Evolutionary conservation across 2,888 invertebrate species (phyloP).

Genomic region (Leucophenga montana): DNA sequence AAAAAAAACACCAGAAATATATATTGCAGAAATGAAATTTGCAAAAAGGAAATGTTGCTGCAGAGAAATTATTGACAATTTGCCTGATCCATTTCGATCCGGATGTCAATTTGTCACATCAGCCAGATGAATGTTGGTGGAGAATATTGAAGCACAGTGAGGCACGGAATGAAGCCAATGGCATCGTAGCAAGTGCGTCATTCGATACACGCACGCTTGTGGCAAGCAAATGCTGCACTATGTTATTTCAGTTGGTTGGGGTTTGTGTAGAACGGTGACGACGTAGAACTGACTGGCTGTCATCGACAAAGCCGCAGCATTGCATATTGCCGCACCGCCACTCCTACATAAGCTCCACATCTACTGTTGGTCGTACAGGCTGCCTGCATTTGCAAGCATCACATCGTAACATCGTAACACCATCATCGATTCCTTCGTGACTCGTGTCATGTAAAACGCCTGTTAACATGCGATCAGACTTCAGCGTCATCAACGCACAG

Average conservation of each 20-base stretch:
- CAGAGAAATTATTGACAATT: constrained; percentile 62
- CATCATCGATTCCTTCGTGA: constrained; percentile 7
- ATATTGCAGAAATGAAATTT: not conserved
- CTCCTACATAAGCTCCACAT: not conserved
- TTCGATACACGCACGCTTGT: constrained; percentile 19
- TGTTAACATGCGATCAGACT: constrained; percentile 26
- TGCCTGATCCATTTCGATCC: constrained; percentile 62
- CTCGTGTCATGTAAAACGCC: constrained; percentile 29
- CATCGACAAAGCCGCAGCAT: not conserved
- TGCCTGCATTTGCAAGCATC: no score
- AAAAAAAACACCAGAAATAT: not conserved
- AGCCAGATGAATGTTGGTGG: constrained; percentile 21
- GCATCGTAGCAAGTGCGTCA: not conserved
- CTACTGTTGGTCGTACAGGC: not conserved
- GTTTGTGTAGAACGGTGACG: not conserved
- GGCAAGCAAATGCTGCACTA: constrained; percentile 7
- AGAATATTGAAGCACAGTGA: no score
- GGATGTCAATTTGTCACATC: constrained; percentile 50
- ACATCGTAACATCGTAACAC: not conserved
- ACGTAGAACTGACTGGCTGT: not conserved
- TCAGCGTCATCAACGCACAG: not conserved
- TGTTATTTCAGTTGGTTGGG: no score
- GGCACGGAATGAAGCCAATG: no score
- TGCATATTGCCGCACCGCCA: not conserved
- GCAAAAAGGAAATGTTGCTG: constrained; percentile 37